Conservation (phyloP, 2,113 vertebrate species). For the Uria aalge region DNA sequence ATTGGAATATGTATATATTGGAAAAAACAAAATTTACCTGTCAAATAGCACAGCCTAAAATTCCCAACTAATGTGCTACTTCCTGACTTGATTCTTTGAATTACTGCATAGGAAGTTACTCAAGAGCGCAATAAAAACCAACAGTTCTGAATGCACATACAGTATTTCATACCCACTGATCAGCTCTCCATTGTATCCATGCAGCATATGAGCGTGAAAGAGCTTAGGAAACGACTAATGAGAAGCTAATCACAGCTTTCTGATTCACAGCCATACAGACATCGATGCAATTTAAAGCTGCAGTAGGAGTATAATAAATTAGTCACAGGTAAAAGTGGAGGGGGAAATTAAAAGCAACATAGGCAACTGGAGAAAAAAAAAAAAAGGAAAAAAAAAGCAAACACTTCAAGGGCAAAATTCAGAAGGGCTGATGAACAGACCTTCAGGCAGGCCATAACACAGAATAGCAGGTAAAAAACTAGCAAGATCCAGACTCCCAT, state of each 20-base stretch:
- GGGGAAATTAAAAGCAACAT: background rate
- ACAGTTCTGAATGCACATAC: background rate
- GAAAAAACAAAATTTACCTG: background rate
- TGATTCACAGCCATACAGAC: constrained; percentile 29
- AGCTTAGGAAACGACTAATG: background rate
- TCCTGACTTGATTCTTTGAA: background rate
- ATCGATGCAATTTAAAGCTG: background rate
- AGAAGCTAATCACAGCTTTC: constrained; percentile 10
- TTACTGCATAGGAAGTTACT: background rate
- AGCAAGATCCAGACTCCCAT: background rate
- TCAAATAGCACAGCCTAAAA: background rate
- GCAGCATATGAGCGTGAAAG: background rate
- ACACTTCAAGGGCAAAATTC: background rate
- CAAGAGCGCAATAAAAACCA: background rate
- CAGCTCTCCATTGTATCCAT: background rate
- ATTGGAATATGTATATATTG: background rate
- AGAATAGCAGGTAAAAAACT: background rate
- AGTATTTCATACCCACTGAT: background rate
- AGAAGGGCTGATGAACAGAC: background rate
- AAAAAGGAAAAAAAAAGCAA: background rate
- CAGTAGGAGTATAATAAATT: constrained; percentile 11
- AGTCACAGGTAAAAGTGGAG: constrained; percentile 7
- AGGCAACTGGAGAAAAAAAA: background rate
- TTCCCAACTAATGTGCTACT: background rate
- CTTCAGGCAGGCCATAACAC: background rate